Evolutionary conservation across 2,888 invertebrate genomes (phyloP), one percentile per base, ranked within the genome.

Genomic region (Melikaiella ostensackeni): DNA sequence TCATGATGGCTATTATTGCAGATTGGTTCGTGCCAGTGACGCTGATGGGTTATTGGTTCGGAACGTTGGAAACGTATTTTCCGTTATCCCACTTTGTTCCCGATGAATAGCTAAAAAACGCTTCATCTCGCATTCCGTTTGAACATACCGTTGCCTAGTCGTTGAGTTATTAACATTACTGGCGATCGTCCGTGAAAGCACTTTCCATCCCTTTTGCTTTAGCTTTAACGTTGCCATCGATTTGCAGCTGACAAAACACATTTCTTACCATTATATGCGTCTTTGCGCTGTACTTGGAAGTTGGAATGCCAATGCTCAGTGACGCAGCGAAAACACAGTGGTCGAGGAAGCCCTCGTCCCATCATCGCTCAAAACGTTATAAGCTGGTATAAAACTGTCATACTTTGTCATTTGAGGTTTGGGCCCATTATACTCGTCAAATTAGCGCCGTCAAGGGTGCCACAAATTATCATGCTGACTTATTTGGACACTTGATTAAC

Each of bases 291-390:
- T 35, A 35, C n/a, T 70, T 70, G n/a, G 13, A 70, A 19, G 19
- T n/a, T 70, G 70, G 70, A 70, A 70, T 70, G 50, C 33, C 70
- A 70, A 33, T 55, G 50, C 55, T 70, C 30, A 70, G 50, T 70
- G 70, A 70, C 70, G 70, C 30, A 50, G 70, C 46, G 70, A 70
- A 70, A 70, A 70, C 70, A 50, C 46, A 50, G 70, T 70, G 70
- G 70, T 50, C 70, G 70, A 55, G 50, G n/a, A 70, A 50, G 46
- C 27, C 70, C 70, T 70, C 50, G 50, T 70, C 46, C 50, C 50
- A 70, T 30, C 70, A 70, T 50, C 70, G 30, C 70, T 70, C 70
- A 70, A 70, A 70, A 50, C 70, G 50, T 55, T 70, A 70, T 70
- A 70, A 55, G 70, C n/a, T 50, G 16, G 33, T 55, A 50, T 70